Evolutionary conservation across 2,888 invertebrate species (phyloP).

Genomic region (Scaptomyza polygonia): DNA sequence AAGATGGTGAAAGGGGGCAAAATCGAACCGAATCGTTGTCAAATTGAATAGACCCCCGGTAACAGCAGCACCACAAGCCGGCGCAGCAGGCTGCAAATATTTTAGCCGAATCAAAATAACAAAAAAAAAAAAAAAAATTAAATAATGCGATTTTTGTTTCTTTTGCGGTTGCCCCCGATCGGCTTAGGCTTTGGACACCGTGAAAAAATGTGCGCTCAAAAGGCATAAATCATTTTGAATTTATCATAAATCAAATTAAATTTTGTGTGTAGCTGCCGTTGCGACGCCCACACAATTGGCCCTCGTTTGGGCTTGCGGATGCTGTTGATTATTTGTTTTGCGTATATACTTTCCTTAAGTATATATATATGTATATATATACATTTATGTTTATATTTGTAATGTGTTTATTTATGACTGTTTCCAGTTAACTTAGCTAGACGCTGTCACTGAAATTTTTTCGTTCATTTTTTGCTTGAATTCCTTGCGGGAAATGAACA

Average conservation of each 20-base stretch:
- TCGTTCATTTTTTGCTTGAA: not conserved
- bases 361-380: not conserved
- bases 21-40: conserved; percentile 40
- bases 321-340: conserved; percentile 47
- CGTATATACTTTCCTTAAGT: conserved; percentile 12
- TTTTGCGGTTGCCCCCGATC: conserved; percentile 60
- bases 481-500: not conserved
- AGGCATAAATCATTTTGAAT: conserved; percentile 76
- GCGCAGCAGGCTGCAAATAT: conserved; percentile 39
- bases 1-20: conserved; percentile 20
- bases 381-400: conserved; percentile 13
- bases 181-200: conserved; percentile 65
- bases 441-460: conserved; percentile 31
- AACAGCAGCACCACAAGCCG: conserved; percentile 1
- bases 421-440: conserved; percentile 65
- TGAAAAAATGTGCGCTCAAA: conserved; percentile 61
- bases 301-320: conserved; percentile 10
- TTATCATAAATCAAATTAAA: conserved; percentile 80
- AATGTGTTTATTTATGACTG: conserved; percentile 76
- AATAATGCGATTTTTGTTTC: conserved; percentile 46
- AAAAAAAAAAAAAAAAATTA: conserved; percentile 55
- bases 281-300: conserved; percentile 15
- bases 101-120: conserved; percentile 64
- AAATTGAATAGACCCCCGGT: conserved; percentile 48
- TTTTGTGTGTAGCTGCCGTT: conserved; percentile 47